A percentile compares a stretch with the other conserved stretches of the same genome.
Conservation (phyloP, 1,140 invertebrate species). For the Streblospio benedicti region DNA sequence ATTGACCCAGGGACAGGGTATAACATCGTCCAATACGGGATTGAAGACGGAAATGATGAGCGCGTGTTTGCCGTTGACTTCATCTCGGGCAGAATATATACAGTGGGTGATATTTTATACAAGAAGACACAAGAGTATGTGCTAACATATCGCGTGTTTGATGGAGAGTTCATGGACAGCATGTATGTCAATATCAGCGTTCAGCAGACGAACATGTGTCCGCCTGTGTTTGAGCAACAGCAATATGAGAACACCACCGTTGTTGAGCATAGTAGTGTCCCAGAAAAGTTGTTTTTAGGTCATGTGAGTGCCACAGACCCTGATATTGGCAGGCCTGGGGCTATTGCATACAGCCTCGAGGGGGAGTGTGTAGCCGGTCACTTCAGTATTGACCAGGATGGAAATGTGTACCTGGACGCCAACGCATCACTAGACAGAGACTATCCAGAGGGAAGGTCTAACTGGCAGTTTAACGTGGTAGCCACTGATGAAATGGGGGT, state of each 20-base stretch:
- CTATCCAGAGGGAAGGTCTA: conserved; percentile 5
- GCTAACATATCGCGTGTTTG: conserved; percentile 9
- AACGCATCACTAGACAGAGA: conserved; percentile 12
- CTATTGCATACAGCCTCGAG: background rate
- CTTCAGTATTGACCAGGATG: background rate
- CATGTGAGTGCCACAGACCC: conserved; percentile 1
- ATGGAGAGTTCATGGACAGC: conserved; percentile 6
- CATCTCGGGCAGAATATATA: conserved; percentile 8
- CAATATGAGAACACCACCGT: too few relatives aligned
- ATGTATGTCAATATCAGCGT: conserved; percentile 1
- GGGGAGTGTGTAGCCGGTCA: background rate
- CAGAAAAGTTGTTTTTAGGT: too few relatives aligned
- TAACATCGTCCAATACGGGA: conserved; percentile 2
- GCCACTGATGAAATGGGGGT: background rate
- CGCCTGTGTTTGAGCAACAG: conserved; percentile 4
- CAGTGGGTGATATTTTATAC: conserved; percentile 4
- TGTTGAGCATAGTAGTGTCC: too few relatives aligned
- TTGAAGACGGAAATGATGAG: background rate
- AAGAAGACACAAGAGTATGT: conserved; percentile 4
- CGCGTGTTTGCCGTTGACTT: conserved; percentile 4
- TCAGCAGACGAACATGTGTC: background rate
- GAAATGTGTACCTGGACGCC: conserved; percentile 1
- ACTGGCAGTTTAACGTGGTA: conserved; percentile 9
- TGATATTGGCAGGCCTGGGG: background rate
- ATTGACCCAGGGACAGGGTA: too few relatives aligned